Base-by-base conservation (phyloP, 2,797 vertebrate species). In the Borostomias antarcticus region DNA sequence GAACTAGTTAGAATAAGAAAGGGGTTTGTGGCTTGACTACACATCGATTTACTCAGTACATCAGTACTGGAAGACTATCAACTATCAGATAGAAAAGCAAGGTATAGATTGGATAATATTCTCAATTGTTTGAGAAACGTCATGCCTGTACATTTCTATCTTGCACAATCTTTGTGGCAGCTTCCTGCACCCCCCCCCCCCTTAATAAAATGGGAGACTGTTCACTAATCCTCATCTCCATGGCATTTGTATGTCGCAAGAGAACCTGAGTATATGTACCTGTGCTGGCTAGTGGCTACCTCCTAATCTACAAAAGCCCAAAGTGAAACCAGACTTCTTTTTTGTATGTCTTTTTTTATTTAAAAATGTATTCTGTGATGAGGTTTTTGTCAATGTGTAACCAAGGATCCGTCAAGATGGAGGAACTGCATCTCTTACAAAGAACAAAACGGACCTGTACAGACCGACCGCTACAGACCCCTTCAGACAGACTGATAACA, bases 271-370 rank as follows among this genome's bases (percentile, higher is more conserved):
- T n/a, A n/a, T n/a, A n/a, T 6, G 51, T 53, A 23, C 17, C 45
- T 48, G 45, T 48, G n/a, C 21, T 45, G 15, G 45, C 4, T 4
- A 53, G n/a, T n/a, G 35, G 35, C 10, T 11, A 13, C 35, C 9
- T 13, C 3, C 8, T 40, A 15, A 1, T 13, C 56, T 15, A 11
- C 19, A 37, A 15, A 35, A 35, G 30, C 3, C 30, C 8, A 56
- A 57, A 32, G 29, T 10, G 2, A 37, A 10, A 35, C 17, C 3
- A 19, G 19, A n/a, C 4, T 0, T 35, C 9, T 21, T 57, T n/a
- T 57, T 57, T 19, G 53, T 32, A 33, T 35, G 8, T 32, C 30
- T n/a, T 6, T 58, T 58, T 58, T 35, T 35, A n/a, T 57, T 57
- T 56, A 56, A 56, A 56, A 56, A 5, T 17, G n/a, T 37, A n/a